Percentiles rank a stretch among this genome's conserved stretches.
Conservation (phyloP, 2,113 vertebrate species). For the Ochotona curzoniae region DNA sequence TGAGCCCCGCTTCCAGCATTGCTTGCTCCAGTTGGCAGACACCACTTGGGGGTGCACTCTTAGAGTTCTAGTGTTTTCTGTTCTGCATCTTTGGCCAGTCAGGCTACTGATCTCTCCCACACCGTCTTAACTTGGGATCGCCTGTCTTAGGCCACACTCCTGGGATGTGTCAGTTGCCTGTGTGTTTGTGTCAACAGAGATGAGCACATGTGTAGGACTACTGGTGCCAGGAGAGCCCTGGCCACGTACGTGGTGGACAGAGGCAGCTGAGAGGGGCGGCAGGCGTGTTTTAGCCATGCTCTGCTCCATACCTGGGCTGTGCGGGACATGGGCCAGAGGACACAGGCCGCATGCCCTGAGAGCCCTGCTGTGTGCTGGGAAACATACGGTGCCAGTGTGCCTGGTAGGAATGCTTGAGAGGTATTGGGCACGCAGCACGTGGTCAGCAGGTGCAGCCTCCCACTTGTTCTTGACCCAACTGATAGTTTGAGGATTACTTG, state of each 20-base stretch:
- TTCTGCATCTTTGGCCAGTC: rapidly evolving
- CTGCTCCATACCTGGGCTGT: neutral
- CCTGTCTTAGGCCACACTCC: neutral
- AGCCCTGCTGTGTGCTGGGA: neutral
- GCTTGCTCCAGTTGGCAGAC: neutral
- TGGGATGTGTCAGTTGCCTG: neutral
- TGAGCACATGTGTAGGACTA: neutral
- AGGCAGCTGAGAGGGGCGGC: too few relatives aligned
- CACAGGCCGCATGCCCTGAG: rapidly evolving
- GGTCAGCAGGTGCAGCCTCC: rapidly evolving
- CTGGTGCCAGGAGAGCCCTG: neutral
- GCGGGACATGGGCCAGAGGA: neutral
- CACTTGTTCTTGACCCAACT: neutral
- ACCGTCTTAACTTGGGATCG: neutral
- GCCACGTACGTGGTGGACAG: neutral
- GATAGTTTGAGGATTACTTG: neutral
- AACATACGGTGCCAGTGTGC: rapidly evolving
- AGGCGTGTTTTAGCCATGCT: too few relatives aligned
- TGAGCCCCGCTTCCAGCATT: neutral
- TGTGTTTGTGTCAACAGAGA: too few relatives aligned
- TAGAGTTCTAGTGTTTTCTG: rapidly evolving
- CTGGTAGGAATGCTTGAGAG: rapidly evolving
- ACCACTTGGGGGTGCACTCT: rapidly evolving
- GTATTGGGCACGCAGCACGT: too few relatives aligned
- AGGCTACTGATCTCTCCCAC: rapidly evolving